These are phyloP conservation scores for Tuberolachnus salignus DNA, from an alignment of 2,888 invertebrate genomes.

Conservation along the genomic window DNA sequence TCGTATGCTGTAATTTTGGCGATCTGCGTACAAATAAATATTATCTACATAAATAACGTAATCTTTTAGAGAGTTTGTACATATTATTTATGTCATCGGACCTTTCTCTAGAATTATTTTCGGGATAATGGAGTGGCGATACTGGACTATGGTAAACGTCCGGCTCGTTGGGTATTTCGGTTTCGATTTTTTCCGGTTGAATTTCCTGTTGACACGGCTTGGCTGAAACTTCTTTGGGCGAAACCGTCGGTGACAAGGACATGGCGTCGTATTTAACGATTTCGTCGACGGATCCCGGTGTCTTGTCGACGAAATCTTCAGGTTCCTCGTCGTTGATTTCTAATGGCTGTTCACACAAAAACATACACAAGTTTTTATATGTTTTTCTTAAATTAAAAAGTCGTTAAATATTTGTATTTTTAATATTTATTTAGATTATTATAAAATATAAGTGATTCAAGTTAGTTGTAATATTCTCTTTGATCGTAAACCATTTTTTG, in stretches of 20 bases:
- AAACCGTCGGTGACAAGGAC: constrained; percentile 11
- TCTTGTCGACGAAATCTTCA: constrained; percentile 62
- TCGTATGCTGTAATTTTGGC: constrained; percentile 53
- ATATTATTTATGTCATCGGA: neutral
- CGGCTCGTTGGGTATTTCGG: constrained; percentile 59
- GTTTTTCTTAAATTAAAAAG: no score
- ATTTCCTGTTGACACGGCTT: constrained; percentile 30
- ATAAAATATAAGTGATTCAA: no score
- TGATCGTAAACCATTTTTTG: no score
- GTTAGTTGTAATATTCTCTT: no score
- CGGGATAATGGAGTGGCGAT: constrained; percentile 65
- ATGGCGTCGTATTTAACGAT: neutral
- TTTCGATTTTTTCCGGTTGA: constrained; percentile 27
- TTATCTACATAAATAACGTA: neutral
- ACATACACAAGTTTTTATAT: no score
- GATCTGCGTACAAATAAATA: constrained; percentile 35
- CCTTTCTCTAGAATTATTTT: constrained; percentile 59
- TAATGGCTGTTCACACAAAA: constrained; percentile 64
- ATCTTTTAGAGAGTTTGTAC: neutral
- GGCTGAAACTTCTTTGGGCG: constrained; percentile 18
- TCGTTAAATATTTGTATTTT: no score
- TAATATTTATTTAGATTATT: no score
- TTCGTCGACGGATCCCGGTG: constrained; percentile 29
- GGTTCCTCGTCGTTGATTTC: constrained; percentile 70
- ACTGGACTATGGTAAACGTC: constrained; percentile 64